A percentile compares a stretch with the other conserved stretches of the same genome.
phyloP scores from a whole-genome alignment of 2,888 invertebrate species.

The Miltochrista miniata region DNA sequence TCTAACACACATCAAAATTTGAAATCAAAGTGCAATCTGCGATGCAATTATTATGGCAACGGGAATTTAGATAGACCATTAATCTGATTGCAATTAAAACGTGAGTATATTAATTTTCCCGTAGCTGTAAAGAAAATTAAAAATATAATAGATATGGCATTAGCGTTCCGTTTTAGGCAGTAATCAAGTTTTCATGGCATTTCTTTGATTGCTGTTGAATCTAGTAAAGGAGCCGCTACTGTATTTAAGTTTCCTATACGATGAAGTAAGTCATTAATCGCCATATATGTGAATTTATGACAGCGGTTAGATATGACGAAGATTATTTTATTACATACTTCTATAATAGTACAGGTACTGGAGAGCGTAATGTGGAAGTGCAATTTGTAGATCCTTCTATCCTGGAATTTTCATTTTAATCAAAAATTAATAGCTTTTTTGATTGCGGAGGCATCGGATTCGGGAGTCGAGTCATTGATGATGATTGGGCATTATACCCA shows the following conservation, averaged over 20 bases:
- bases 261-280: neutral
- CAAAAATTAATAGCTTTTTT: neutral
- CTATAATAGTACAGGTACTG: neutral
- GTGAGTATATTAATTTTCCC: too few species aligned
- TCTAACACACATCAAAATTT: too few species aligned
- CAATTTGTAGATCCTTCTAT: neutral
- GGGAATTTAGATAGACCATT: too few species aligned
- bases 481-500: neutral
- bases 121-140: neutral
- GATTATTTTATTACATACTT: neutral
- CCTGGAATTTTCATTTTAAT: neutral
- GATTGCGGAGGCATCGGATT: neutral
- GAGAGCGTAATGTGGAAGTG: neutral
- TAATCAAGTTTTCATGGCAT: neutral
- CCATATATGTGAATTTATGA: neutral
- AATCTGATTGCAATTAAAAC: too few species aligned
- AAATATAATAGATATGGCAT: neutral
- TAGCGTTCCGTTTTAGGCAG: neutral
- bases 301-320: neutral
- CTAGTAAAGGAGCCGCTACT: neutral
- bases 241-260: neutral
- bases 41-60: neutral
- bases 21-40: neutral
- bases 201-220: neutral
- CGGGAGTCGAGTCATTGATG: neutral